phyloP scores from a whole-genome alignment of 2,797 vertebrate genomes.

The Remorina albescens region DNA sequence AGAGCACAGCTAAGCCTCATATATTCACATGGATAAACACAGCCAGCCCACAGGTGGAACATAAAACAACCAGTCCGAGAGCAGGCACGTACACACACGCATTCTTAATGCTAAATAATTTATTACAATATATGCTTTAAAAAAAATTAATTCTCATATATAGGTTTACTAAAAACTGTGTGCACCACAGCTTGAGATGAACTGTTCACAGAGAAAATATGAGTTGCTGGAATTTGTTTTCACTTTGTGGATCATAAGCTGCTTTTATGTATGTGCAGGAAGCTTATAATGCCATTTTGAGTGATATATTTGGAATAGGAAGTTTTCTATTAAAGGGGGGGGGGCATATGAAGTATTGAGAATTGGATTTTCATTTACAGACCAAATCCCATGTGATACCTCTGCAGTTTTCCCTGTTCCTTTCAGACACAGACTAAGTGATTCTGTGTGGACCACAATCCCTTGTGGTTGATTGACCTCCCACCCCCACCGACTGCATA shows the following conservation, averaged over 20 bases:
- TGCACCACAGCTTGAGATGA: conserved; percentile 4
- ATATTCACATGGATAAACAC: conserved; percentile 23
- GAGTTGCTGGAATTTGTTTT: conserved; percentile 29
- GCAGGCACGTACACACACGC: not conserved
- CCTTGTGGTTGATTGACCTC: conserved; percentile 28
- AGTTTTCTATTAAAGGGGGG: not conserved
- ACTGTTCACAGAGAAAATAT: conserved; percentile 25
- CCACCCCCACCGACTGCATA: not conserved
- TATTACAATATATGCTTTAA: not conserved
- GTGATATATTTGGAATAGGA: conserved; percentile 20
- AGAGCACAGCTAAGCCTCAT: conserved; percentile 14
- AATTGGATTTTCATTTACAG: conserved; percentile 54
- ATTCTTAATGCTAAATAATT: not conserved
- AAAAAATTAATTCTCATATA: not conserved
- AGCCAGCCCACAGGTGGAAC: not conserved
- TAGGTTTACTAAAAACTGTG: not conserved
- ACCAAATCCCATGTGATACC: conserved; percentile 54
- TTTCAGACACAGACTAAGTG: conserved; percentile 53
- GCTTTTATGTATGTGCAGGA: conserved; percentile 21
- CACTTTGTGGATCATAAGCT: conserved; percentile 38
- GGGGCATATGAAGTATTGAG: conserved; percentile 22
- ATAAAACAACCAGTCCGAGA: not conserved
- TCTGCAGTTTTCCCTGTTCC: conserved; percentile 47
- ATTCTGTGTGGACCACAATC: conserved; percentile 54
- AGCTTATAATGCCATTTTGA: conserved; percentile 10